Evolutionary conservation across 2,113 vertebrate genomes (phyloP).

Genomic region (Pithys albifrons): DNA sequence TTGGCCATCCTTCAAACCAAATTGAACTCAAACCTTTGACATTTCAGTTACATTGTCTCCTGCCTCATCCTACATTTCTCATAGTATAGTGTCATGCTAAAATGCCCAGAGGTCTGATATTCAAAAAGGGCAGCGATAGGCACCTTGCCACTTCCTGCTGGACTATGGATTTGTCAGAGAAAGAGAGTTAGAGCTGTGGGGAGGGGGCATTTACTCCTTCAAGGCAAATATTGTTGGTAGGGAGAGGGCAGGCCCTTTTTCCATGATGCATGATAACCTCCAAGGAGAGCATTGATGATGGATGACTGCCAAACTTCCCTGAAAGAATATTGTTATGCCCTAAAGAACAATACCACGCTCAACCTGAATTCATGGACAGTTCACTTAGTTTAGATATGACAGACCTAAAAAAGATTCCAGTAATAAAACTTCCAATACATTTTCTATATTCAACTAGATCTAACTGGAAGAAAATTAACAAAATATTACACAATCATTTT

Average conservation of each 20-base stretch:
- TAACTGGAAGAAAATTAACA: background rate
- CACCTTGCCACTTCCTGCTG: conserved; percentile 45
- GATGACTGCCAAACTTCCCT: conserved; percentile 45
- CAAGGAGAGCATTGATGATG: conserved; percentile 29
- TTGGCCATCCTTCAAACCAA: conserved; percentile 61
- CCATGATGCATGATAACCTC: conserved; percentile 25
- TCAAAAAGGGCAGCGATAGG: conserved; percentile 52
- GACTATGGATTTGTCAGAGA: conserved; percentile 30
- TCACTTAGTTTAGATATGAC: background rate
- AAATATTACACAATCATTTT: background rate
- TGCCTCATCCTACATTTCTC: conserved; percentile 52
- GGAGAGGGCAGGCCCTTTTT: conserved; percentile 42
- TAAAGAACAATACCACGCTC: background rate
- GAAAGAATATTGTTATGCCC: conserved; percentile 26
- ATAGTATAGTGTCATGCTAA: conserved; percentile 4
- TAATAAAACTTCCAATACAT: background rate
- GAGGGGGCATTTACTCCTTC: background rate
- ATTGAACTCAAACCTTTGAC: conserved; percentile 64
- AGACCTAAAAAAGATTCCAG: background rate
- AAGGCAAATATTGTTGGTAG: conserved; percentile 17
- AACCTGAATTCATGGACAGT: background rate
- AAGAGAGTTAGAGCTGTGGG: background rate
- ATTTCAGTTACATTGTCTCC: conserved; percentile 51
- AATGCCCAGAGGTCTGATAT: conserved; percentile 47
- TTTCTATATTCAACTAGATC: conserved; percentile 6